Conservation (phyloP, 2,888 invertebrate species). For the Callosobruchus maculatus region DNA sequence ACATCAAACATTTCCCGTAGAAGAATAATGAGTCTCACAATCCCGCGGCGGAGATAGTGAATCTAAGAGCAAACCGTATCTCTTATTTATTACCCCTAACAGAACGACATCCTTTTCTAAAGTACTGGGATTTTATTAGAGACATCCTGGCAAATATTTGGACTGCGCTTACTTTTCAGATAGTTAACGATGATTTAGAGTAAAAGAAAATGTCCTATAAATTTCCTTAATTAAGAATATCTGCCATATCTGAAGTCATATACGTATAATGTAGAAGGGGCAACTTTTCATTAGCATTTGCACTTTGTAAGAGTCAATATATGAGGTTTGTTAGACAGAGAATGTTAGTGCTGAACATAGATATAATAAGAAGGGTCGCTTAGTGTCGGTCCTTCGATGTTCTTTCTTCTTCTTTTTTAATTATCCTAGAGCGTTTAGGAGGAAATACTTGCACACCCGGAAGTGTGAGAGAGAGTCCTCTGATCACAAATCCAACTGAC, state of each 20-base stretch:
- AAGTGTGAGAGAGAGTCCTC: no score
- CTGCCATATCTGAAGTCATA: constrained; percentile 26
- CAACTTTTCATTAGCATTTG: background rate
- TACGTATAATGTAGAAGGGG: constrained; percentile 18
- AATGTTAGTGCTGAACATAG: no score
- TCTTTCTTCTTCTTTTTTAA: no score
- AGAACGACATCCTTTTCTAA: background rate
- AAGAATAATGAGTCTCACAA: background rate
- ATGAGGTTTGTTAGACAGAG: background rate
- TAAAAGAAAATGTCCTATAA: constrained; percentile 25
- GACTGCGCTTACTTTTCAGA: constrained; percentile 19
- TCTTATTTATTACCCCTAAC: background rate
- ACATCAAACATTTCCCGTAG: background rate
- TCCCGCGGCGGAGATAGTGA: background rate
- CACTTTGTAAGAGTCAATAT: background rate
- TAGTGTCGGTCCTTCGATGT: no score
- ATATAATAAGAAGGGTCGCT: no score
- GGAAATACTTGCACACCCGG: no score
- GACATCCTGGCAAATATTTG: constrained; percentile 20
- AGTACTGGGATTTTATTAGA: background rate
- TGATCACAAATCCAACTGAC: no score
- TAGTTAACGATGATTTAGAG: constrained; percentile 25
- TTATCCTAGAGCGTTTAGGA: no score
- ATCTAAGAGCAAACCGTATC: background rate
- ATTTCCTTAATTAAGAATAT: constrained; percentile 30